Evolutionary conservation across 1,140 invertebrate genomes (phyloP).

Genomic region (Zaprionus nigranus): DNA sequence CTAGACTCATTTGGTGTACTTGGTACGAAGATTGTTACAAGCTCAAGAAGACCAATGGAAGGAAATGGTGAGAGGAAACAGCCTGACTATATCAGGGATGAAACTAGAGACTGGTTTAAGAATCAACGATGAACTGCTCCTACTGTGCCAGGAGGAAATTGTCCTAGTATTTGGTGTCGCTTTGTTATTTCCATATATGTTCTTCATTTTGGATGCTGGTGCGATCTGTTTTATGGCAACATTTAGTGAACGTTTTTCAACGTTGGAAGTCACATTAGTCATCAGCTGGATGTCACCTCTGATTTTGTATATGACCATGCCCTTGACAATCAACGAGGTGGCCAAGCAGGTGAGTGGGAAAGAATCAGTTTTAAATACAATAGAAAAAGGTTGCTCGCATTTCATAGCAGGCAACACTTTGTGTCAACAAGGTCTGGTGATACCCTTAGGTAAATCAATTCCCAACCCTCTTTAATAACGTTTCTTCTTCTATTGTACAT

Average conservation of each 20-base stretch:
- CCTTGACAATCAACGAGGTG: slow-evolving; percentile 45
- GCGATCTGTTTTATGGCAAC: slow-evolving; percentile 42
- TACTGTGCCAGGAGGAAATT: slow-evolving; percentile 44
- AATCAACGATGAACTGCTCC: slow-evolving; percentile 43
- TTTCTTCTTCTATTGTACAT: neutral
- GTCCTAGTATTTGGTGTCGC: slow-evolving; percentile 45
- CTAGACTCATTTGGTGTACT: slow-evolving; percentile 41
- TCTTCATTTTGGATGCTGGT: slow-evolving; percentile 35
- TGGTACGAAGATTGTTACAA: slow-evolving; percentile 17
- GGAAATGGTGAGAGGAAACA: neutral
- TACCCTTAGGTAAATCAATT: no score
- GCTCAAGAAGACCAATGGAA: slow-evolving; percentile 29
- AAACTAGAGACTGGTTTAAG: slow-evolving; percentile 9
- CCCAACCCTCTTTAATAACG: no score
- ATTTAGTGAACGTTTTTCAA: slow-evolving; percentile 12
- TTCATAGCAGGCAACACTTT: no score
- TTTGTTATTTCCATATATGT: slow-evolving; percentile 47
- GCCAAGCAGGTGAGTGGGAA: slow-evolving; percentile 57
- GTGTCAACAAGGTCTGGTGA: no score
- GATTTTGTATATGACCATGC: slow-evolving; percentile 48
- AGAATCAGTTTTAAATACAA: no score
- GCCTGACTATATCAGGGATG: neutral
- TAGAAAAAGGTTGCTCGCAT: no score
- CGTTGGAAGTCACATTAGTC: neutral
- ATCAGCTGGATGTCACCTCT: slow-evolving; percentile 46